These are phyloP conservation scores for Agriopis leucophaearia DNA, from an alignment of 2,888 invertebrate genomes.

Conservation along the genomic window DNA sequence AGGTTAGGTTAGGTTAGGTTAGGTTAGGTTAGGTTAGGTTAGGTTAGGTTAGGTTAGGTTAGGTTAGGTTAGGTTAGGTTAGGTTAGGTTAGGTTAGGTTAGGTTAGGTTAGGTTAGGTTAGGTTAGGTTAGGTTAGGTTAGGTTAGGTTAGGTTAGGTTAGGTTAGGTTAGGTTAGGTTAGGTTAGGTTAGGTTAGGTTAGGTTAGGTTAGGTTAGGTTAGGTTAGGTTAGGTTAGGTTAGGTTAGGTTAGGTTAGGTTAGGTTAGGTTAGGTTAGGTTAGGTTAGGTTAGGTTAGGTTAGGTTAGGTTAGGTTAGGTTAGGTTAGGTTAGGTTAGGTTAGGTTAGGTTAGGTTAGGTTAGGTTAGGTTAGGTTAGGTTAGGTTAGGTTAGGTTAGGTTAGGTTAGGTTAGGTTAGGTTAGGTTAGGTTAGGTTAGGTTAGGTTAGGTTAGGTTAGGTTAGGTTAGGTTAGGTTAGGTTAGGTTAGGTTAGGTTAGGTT, in stretches of 20 bases:
- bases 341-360: conserved; percentile 3
- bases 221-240: conserved; percentile 3
- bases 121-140: conserved; percentile 3
- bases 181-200: conserved; percentile 3
- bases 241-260: conserved; percentile 3
- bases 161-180: conserved; percentile 3
- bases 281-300: conserved; percentile 3
- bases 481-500: conserved; percentile 1
- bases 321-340: conserved; percentile 3
- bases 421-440: too few species aligned
- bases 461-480: too few species aligned
- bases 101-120: conserved; percentile 5
- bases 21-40: conserved; percentile 5
- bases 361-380: too few species aligned
- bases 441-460: too few species aligned
- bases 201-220: conserved; percentile 3
- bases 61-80: conserved; percentile 5
- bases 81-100: conserved; percentile 5
- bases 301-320: conserved; percentile 3
- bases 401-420: too few species aligned
- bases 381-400: too few species aligned
- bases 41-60: conserved; percentile 5
- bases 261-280: conserved; percentile 3
- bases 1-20: conserved; percentile 5
- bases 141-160: conserved; percentile 3